phyloP scores from a whole-genome alignment of 2,797 vertebrate species.

The Hoplostethus atlanticus region DNA sequence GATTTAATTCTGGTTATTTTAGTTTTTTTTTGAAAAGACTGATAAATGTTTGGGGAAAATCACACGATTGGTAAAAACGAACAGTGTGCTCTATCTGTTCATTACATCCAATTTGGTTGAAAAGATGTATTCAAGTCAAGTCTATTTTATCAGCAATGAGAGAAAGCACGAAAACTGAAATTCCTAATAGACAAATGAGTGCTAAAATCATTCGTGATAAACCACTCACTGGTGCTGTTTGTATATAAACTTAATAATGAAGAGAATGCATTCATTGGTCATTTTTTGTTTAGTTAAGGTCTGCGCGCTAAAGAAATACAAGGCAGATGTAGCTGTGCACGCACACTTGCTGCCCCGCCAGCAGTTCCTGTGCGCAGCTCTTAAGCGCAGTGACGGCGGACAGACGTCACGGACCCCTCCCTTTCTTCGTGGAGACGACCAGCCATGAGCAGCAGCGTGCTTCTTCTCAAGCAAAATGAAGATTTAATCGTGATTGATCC shows the following conservation, averaged over 20 bases:
- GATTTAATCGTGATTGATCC: not conserved
- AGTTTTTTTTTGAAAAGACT: too few species aligned
- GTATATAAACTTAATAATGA: too few species aligned
- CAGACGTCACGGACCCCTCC: constrained; percentile 46
- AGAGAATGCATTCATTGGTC: not conserved
- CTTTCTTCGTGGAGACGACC: not conserved
- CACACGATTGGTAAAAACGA: too few species aligned
- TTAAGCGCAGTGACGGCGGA: constrained; percentile 23
- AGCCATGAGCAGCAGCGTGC: fast-evolving
- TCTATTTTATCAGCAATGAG: not conserved
- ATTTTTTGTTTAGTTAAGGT: not conserved
- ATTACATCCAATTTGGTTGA: not conserved
- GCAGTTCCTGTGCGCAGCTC: constrained; percentile 53
- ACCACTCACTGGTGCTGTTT: too few species aligned
- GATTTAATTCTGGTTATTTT: too few species aligned
- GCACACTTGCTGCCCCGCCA: not conserved
- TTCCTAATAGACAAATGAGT: too few species aligned
- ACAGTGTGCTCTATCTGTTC: not conserved
- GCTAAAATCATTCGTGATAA: too few species aligned
- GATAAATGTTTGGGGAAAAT: too few species aligned
- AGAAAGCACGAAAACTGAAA: not conserved
- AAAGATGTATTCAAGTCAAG: not conserved
- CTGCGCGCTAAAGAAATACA: not conserved
- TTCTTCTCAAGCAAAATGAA: fast-evolving
- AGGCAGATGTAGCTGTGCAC: not conserved